Evolutionary conservation across 2,888 invertebrate species (phyloP).

Genomic region (Oscheius sp.): DNA sequence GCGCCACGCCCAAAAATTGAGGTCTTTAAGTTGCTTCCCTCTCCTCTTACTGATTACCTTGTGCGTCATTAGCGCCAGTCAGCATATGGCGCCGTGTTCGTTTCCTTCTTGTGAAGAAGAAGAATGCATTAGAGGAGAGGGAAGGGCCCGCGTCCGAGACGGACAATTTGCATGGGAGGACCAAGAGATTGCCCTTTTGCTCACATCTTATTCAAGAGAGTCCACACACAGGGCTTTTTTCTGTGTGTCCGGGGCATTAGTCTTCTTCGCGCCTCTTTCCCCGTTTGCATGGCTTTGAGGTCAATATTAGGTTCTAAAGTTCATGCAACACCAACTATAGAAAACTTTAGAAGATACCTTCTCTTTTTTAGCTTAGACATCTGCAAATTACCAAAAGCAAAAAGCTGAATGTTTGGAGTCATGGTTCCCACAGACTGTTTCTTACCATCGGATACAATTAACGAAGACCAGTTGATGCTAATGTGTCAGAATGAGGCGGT

Average conservation of each 20-base stretch:
- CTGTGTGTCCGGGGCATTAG: conserved; percentile 29
- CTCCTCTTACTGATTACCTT: conserved; percentile 31
- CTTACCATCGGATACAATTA: neutral
- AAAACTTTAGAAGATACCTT: too few species aligned
- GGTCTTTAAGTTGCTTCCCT: conserved; percentile 13
- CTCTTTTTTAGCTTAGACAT: too few species aligned
- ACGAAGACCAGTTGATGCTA: conserved; percentile 11
- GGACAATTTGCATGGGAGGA: conserved; percentile 35
- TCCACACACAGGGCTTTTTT: conserved; percentile 40
- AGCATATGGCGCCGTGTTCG: conserved; percentile 31
- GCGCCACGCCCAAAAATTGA: neutral
- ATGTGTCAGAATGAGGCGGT: neutral
- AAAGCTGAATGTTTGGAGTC: too few species aligned
- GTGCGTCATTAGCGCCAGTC: conserved; percentile 30
- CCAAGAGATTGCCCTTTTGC: conserved; percentile 39
- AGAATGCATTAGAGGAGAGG: conserved; percentile 29
- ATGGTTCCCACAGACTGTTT: too few species aligned
- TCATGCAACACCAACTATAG: too few species aligned
- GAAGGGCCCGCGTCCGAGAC: neutral
- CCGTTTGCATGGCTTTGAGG: too few species aligned
- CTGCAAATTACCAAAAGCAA: too few species aligned
- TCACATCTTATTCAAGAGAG: conserved; percentile 35
- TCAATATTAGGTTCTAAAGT: too few species aligned
- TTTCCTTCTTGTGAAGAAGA: conserved; percentile 27
- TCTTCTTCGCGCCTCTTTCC: neutral